Evolutionary conservation across 2,888 invertebrate species (phyloP).

Genomic region (Campoplex nolae): DNA sequence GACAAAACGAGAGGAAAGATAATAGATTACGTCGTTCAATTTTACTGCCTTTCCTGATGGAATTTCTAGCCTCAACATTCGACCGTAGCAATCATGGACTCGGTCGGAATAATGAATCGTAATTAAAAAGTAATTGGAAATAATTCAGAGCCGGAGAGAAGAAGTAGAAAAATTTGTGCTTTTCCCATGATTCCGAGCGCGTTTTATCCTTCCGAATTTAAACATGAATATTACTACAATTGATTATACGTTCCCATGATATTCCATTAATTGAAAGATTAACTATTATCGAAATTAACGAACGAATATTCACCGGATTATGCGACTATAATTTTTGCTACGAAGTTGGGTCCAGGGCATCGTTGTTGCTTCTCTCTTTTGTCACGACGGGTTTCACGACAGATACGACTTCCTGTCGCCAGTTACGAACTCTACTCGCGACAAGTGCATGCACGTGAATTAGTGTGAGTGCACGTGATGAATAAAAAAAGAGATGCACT

Average conservation of each 20-base stretch:
- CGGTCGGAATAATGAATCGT: background rate
- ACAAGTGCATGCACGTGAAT: slow-evolving; percentile 43
- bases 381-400: slow-evolving; percentile 47
- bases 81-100: background rate
- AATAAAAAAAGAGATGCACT: slow-evolving; percentile 33
- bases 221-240: background rate
- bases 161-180: background rate
- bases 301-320: slow-evolving; percentile 17
- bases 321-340: background rate
- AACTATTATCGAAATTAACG: slow-evolving; percentile 4
- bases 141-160: background rate
- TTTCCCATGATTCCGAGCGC: background rate
- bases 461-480: slow-evolving; percentile 12
- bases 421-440: slow-evolving; percentile 51
- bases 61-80: background rate
- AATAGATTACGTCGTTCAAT: background rate
- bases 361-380: slow-evolving; percentile 32
- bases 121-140: background rate
- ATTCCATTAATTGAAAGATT: background rate
- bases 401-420: slow-evolving; percentile 71
- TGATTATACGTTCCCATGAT: background rate
- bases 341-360: slow-evolving; percentile 39
- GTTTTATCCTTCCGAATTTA: background rate
- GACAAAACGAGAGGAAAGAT: slow-evolving; percentile 8
- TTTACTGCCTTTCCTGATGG: background rate